A percentile compares a stretch with the other conserved stretches of the same genome.
Evolutionary conservation across 2,113 vertebrate species (phyloP).

Genomic region (Rhegmatorhina hoffmannsi): DNA sequence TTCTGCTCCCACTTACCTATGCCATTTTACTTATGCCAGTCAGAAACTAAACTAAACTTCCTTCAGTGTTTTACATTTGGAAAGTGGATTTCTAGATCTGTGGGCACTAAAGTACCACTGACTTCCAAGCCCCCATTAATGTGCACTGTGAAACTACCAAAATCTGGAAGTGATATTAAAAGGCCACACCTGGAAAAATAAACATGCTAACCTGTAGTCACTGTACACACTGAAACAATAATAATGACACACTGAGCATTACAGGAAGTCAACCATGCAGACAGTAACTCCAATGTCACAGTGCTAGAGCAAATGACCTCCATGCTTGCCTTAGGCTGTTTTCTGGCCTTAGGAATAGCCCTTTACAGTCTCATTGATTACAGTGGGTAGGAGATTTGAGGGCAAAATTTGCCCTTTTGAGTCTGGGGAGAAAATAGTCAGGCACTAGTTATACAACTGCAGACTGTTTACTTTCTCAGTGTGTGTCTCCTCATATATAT

Average conservation of each 20-base stretch:
- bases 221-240: not conserved
- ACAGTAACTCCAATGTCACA: not conserved
- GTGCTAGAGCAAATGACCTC: not conserved
- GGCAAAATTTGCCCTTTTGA: not conserved
- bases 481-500: not conserved
- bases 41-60: not conserved
- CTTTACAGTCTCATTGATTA: not conserved
- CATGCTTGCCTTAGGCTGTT: not conserved
- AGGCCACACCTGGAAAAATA: not conserved
- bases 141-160: not conserved
- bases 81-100: not conserved
- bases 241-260: not conserved
- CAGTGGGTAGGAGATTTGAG: not conserved
- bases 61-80: not conserved
- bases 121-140: not conserved
- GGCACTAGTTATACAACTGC: not conserved
- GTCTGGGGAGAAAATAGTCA: not conserved
- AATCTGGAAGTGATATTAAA: not conserved
- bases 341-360: not conserved
- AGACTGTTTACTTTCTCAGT: constrained; percentile 10
- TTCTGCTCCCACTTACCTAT: not conserved
- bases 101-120: not conserved
- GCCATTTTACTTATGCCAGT: not conserved
- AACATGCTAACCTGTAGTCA: not conserved
- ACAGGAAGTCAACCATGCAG: not conserved